Evolutionary conservation across 2,888 invertebrate species (phyloP).

Genomic region (Odiellus spinosus): DNA sequence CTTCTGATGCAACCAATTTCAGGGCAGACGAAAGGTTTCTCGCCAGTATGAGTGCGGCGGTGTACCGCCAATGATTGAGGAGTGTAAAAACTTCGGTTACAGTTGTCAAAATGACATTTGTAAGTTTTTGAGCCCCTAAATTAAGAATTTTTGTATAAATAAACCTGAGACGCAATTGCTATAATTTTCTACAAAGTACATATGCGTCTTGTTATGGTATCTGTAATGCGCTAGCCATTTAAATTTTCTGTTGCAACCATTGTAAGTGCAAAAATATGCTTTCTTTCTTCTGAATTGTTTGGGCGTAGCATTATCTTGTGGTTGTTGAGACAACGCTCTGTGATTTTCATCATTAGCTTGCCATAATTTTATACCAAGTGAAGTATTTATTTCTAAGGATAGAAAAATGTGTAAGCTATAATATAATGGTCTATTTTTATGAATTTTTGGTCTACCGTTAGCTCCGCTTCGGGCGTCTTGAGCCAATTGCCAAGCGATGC

Average conservation of each 20-base stretch:
- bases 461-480: no score
- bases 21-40: slow-evolving; percentile 8
- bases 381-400: no score
- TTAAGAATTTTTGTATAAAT: not conserved
- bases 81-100: slow-evolving; percentile 11
- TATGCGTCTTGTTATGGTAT: slow-evolving; percentile 27
- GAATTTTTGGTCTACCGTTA: no score
- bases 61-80: slow-evolving; percentile 10
- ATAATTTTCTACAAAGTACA: slow-evolving; percentile 17
- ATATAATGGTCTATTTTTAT: no score
- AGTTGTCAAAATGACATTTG: slow-evolving; percentile 7
- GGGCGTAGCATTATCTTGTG: no score
- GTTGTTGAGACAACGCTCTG: no score
- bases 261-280: slow-evolving; percentile 2
- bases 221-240: slow-evolving; percentile 26
- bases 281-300: not conserved
- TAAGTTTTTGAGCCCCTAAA: slow-evolving; percentile 8
- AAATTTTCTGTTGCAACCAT: slow-evolving; percentile 25
- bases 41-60: slow-evolving; percentile 10
- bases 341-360: no score
- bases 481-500: slow-evolving; percentile 1
- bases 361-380: no score
- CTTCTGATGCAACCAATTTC: slow-evolving; percentile 7
- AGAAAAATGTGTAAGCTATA: no score
- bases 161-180: no score